Evolutionary conservation across 2,888 invertebrate genomes (phyloP).

Genomic region (Plagodis pulveraria): DNA sequence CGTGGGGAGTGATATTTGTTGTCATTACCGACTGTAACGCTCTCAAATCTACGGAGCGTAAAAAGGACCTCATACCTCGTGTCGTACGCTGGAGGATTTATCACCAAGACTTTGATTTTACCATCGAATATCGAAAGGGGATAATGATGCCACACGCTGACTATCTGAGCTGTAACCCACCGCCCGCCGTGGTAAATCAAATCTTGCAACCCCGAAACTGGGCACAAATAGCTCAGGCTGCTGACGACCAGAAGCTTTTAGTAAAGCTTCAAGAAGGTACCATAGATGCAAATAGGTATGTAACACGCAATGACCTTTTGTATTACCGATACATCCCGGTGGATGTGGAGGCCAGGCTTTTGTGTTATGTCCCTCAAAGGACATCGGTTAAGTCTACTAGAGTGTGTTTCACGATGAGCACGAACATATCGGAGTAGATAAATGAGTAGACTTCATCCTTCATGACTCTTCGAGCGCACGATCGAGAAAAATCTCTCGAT

Average conservation of each 20-base stretch:
- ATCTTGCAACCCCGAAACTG: slow-evolving; percentile 26
- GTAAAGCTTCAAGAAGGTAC: slow-evolving; percentile 32
- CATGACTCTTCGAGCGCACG: no score
- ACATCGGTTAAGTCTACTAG: slow-evolving; percentile 39
- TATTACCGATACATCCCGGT: slow-evolving; percentile 25
- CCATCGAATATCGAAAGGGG: slow-evolving; percentile 38
- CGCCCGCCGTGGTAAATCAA: slow-evolving; percentile 9
- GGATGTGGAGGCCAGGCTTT: slow-evolving; percentile 30
- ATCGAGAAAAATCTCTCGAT: no score
- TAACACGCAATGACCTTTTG: slow-evolving; percentile 25
- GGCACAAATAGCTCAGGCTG: no score
- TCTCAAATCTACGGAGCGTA: slow-evolving; percentile 36
- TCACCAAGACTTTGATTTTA: slow-evolving; percentile 42
- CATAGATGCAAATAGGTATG: slow-evolving; percentile 33
- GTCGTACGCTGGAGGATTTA: slow-evolving; percentile 43
- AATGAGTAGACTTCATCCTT: slow-evolving; percentile 31
- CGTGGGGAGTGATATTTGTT: slow-evolving; percentile 28
- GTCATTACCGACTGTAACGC: slow-evolving; percentile 45
- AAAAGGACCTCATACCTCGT: slow-evolving; percentile 40
- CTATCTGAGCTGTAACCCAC: slow-evolving; percentile 26
- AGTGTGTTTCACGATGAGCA: slow-evolving; percentile 43
- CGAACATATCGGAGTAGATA: slow-evolving; percentile 30
- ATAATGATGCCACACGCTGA: slow-evolving; percentile 32
- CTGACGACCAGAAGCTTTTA: slow-evolving; percentile 34
- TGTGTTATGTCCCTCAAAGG: slow-evolving; percentile 44